Percentiles rank a stretch among this genome's conserved stretches.
These are phyloP conservation scores for Chrosomus eos DNA, from an alignment of 2,797 vertebrate genomes.

Conservation along the genomic window DNA sequence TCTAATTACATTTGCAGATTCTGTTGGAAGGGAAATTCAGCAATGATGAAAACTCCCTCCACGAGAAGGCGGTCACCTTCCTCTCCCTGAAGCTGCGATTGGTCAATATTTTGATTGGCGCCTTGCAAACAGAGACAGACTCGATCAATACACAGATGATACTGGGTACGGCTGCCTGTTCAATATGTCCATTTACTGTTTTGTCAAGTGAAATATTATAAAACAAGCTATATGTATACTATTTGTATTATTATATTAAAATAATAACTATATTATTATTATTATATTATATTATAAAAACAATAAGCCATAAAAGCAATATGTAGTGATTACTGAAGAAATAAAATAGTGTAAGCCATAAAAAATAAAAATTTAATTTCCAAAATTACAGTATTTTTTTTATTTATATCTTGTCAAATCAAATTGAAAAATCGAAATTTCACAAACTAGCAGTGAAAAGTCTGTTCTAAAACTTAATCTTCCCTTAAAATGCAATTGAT, in stretches of 20 bases:
- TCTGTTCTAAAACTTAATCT: not conserved
- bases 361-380: no score
- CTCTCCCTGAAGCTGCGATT: slow-evolving; percentile 89
- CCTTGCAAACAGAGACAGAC: slow-evolving; percentile 90
- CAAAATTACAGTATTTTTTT: no score
- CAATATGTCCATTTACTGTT: slow-evolving; percentile 16
- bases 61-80: slow-evolving; percentile 87
- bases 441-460: no score
- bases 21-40: slow-evolving; percentile 90
- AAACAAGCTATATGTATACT: not conserved
- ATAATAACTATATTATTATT: not conserved
- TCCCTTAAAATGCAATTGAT: not conserved
- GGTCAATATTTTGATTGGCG: slow-evolving; percentile 89
- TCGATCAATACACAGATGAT: slow-evolving; percentile 92
- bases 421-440: not conserved
- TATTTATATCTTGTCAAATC: no score
- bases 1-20: slow-evolving; percentile 73
- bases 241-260: not conserved
- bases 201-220: not conserved
- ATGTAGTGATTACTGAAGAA: no score
- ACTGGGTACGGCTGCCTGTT: slow-evolving; percentile 75
- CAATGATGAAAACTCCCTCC: slow-evolving; percentile 83
- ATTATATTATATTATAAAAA: not conserved
- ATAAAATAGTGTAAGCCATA: no score
- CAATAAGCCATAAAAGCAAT: no score